Percentiles rank a stretch among this genome's conserved stretches.
These are phyloP conservation scores for Tyto alba DNA, from an alignment of 2,113 vertebrate genomes.

Conservation along the genomic window DNA sequence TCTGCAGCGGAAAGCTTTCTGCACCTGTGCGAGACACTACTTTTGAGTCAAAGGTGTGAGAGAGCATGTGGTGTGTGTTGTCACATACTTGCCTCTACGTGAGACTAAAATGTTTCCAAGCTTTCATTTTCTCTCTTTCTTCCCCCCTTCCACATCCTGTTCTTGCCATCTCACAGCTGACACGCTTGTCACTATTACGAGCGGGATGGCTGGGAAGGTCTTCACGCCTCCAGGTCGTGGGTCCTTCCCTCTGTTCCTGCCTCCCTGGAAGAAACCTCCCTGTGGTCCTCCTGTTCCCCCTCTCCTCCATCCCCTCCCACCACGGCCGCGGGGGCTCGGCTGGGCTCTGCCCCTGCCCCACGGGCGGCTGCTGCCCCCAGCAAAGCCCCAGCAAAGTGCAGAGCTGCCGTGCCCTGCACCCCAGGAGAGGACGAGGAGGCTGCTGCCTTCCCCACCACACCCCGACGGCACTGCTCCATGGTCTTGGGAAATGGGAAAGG, in stretches of 20 bases:
- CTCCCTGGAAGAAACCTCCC: not conserved
- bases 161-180: not conserved
- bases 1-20: not conserved
- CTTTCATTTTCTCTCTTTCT: not conserved
- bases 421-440: not conserved
- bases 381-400: no score
- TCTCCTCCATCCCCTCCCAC: not conserved
- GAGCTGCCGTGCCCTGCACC: not conserved
- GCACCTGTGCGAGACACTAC: not conserved
- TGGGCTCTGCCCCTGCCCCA: not conserved
- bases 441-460: not conserved
- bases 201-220: not conserved
- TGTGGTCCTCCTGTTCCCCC: not conserved
- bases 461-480: accelerated
- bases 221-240: not conserved
- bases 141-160: accelerated
- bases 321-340: accelerated
- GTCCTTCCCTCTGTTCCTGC: not conserved
- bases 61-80: not conserved
- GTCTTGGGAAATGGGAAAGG: not conserved
- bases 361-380: not conserved
- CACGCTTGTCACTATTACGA: not conserved
- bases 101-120: not conserved
- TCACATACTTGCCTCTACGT: not conserved
- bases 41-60: not conserved